Evolutionary conservation across 2,888 invertebrate genomes (phyloP).

Genomic region (Drosophila subquinaria): DNA sequence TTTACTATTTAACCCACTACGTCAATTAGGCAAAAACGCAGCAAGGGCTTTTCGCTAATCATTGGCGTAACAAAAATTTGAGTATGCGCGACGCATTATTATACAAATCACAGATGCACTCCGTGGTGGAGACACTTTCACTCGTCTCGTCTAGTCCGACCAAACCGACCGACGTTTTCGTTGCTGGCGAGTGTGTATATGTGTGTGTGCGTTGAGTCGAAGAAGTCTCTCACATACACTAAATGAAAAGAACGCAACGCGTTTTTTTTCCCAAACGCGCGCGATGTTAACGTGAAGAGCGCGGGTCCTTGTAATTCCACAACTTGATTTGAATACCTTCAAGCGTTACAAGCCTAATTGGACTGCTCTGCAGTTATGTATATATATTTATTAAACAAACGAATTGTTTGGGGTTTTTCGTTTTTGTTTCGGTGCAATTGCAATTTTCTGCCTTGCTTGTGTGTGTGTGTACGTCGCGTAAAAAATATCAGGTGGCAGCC

Average conservation of each 20-base stretch:
- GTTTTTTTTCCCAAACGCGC: constrained; percentile 69
- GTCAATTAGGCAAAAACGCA: constrained; percentile 43
- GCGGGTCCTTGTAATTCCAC: constrained; percentile 38
- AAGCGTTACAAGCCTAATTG: constrained; percentile 18
- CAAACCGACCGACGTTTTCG: constrained; percentile 54
- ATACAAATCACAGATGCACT: constrained; percentile 80
- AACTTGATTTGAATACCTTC: constrained; percentile 41
- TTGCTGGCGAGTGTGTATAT: constrained; percentile 38
- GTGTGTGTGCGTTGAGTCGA: constrained; percentile 43
- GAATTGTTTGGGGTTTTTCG: constrained; percentile 63
- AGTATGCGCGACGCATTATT: constrained; percentile 81
- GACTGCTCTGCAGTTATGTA: constrained; percentile 42
- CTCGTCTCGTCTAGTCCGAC: constrained; percentile 65
- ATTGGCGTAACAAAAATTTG: constrained; percentile 76
- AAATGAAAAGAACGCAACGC: constrained; percentile 78
- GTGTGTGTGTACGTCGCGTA: constrained; percentile 50
- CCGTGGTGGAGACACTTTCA: constrained; percentile 75
- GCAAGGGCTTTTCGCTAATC: constrained; percentile 54
- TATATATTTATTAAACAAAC: constrained; percentile 46
- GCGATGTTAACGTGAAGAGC: constrained; percentile 55
- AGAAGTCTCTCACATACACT: constrained; percentile 63
- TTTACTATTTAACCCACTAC: constrained; percentile 35
- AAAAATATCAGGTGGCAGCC: too few relatives aligned
- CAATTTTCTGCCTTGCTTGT: constrained; percentile 61
- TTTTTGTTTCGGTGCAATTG: constrained; percentile 73